phyloP scores from a whole-genome alignment of 2,113 vertebrate genomes.

The Ramphastos sulfuratus region DNA sequence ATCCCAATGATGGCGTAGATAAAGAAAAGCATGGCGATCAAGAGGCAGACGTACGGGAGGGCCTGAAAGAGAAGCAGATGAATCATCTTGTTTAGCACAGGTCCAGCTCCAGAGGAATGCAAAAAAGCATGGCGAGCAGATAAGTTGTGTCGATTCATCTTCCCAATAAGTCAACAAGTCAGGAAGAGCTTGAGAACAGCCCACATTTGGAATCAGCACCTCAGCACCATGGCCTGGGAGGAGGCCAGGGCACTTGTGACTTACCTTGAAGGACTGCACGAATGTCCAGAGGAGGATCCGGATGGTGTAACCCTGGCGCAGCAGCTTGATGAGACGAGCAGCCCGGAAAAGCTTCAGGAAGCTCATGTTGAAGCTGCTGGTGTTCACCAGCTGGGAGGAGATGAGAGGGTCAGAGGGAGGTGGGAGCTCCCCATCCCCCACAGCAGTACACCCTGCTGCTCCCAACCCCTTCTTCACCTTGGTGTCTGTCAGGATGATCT shows the following conservation, averaged over 20 bases:
- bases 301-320: conserved; percentile 97
- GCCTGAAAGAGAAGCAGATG: conserved; percentile 78
- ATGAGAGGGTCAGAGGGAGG: conserved; percentile 10
- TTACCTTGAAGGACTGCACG: conserved; percentile 97
- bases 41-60: conserved; percentile 94
- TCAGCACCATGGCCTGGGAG: background rate
- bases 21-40: conserved; percentile 99
- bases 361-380: conserved; percentile 95
- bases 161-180: background rate
- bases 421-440: background rate
- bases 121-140: background rate
- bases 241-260: background rate
- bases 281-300: conserved; percentile 98
- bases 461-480: conserved; percentile 73
- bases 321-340: conserved; percentile 96
- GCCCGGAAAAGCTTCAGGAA: conserved; percentile 98
- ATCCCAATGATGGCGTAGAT: conserved; percentile 99
- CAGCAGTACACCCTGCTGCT: fast-evolving
- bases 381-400: conserved; percentile 78
- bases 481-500: conserved; percentile 91
- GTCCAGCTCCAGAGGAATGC: background rate
- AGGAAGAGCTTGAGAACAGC: background rate
- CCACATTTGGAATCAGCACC: background rate
- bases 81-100: background rate
- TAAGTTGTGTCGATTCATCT: background rate